These are phyloP conservation scores for Bradynema listronoti DNA, from an alignment of 1,140 invertebrate species.

Conservation along the genomic window DNA sequence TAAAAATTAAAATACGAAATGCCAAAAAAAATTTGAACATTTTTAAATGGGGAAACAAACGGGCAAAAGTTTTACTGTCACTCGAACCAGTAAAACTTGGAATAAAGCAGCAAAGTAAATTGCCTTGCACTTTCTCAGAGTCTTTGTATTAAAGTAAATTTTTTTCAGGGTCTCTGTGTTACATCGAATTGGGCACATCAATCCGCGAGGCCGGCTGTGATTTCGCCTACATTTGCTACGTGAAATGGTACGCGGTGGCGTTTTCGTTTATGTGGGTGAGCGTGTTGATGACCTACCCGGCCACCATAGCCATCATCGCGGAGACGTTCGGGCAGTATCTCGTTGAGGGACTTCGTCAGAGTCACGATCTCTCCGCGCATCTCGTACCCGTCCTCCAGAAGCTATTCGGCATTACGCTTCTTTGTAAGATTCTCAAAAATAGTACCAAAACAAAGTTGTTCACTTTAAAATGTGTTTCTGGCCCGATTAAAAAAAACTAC, in stretches of 20 bases:
- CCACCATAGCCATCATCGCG: constrained; percentile 54
- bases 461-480: background rate
- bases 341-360: constrained; percentile 46
- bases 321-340: constrained; percentile 57
- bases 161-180: constrained; percentile 48
- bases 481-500: background rate
- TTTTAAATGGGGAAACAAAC: no score
- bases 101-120: no score
- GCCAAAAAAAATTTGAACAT: no score
- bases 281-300: constrained; percentile 57
- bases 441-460: no score
- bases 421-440: constrained; percentile 48
- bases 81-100: no score
- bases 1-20: no score
- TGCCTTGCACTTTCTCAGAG: no score
- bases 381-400: constrained; percentile 45
- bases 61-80: no score
- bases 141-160: background rate
- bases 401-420: constrained; percentile 51
- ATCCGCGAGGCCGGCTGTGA: constrained; percentile 66
- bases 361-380: constrained; percentile 44
- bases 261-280: constrained; percentile 57
- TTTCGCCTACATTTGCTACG: constrained; percentile 57
- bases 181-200: constrained; percentile 54
- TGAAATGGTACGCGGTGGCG: constrained; percentile 52